Conservation (phyloP, 2,888 invertebrate genomes). For the Macaria liturata region DNA sequence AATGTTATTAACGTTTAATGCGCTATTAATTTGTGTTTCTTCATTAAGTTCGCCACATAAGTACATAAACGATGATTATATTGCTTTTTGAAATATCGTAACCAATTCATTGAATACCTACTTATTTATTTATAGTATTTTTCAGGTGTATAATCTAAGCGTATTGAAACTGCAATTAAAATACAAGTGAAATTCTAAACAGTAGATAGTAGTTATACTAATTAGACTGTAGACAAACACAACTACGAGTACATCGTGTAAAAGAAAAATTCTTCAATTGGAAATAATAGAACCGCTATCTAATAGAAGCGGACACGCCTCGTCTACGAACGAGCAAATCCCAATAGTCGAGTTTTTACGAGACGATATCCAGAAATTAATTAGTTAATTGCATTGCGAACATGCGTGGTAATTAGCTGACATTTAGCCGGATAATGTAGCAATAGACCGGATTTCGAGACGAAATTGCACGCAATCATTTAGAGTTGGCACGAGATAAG, state of each 20-base stretch:
- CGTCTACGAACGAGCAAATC: slow-evolving; percentile 21
- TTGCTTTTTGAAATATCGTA: no score
- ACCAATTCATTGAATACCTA: no score
- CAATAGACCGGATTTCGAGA: slow-evolving; percentile 18
- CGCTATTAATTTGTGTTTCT: slow-evolving; percentile 8
- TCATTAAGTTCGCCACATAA: slow-evolving; percentile 3
- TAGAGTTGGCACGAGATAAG: slow-evolving; percentile 55
- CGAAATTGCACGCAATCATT: slow-evolving; percentile 52
- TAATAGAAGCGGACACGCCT: not conserved
- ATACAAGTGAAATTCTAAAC: no score
- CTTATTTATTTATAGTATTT: no score
- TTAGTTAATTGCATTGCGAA: slow-evolving; percentile 33
- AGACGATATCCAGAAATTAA: slow-evolving; percentile 31
- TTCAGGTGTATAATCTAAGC: no score
- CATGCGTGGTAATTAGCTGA: slow-evolving; percentile 27
- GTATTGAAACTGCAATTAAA: no score
- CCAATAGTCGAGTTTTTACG: slow-evolving; percentile 29
- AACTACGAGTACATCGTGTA: no score
- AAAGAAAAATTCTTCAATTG: no score
- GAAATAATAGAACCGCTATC: no score
- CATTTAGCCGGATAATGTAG: slow-evolving; percentile 17
- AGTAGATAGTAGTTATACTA: no score
- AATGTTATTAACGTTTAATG: slow-evolving; percentile 32
- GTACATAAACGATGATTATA: no score
- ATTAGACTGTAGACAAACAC: no score